Evolutionary conservation across 2,888 invertebrate species (phyloP).

Genomic region (Harmothoe impar): DNA sequence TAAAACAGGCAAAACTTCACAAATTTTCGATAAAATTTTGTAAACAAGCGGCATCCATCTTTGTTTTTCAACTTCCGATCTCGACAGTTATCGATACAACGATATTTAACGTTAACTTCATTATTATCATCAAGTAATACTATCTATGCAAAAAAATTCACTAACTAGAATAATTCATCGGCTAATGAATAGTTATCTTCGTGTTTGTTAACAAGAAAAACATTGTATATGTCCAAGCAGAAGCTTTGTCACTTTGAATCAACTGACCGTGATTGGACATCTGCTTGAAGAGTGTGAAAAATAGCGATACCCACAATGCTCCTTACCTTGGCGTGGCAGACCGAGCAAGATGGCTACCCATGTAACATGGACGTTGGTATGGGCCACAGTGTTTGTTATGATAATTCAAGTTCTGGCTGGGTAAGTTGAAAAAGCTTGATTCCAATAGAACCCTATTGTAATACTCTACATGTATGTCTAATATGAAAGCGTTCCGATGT

Average conservation of each 20-base stretch:
- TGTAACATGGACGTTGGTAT: conserved; percentile 22
- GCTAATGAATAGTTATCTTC: too few species aligned
- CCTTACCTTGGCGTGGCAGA: conserved; percentile 60
- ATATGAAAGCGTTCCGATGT: not conserved
- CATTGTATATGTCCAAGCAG: too few species aligned
- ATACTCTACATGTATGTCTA: not conserved
- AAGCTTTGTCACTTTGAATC: too few species aligned
- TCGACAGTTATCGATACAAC: too few species aligned
- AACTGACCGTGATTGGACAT: too few species aligned
- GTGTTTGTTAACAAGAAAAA: too few species aligned
- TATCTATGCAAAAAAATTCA: too few species aligned
- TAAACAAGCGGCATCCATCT: not conserved
- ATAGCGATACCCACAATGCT: conserved; percentile 47
- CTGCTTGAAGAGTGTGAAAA: not conserved
- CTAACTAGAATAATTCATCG: too few species aligned
- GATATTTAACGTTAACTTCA: too few species aligned
- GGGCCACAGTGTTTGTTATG: conserved; percentile 46
- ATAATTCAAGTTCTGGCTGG: conserved; percentile 63
- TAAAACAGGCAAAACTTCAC: not conserved
- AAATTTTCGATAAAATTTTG: not conserved
- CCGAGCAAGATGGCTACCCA: conserved; percentile 54
- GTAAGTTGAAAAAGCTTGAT: conserved; percentile 6
- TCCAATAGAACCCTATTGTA: not conserved
- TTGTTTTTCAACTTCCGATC: not conserved
- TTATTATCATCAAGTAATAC: too few species aligned